Conservation (phyloP, 2,113 vertebrate species). For the Macroglossus sobrinus region DNA sequence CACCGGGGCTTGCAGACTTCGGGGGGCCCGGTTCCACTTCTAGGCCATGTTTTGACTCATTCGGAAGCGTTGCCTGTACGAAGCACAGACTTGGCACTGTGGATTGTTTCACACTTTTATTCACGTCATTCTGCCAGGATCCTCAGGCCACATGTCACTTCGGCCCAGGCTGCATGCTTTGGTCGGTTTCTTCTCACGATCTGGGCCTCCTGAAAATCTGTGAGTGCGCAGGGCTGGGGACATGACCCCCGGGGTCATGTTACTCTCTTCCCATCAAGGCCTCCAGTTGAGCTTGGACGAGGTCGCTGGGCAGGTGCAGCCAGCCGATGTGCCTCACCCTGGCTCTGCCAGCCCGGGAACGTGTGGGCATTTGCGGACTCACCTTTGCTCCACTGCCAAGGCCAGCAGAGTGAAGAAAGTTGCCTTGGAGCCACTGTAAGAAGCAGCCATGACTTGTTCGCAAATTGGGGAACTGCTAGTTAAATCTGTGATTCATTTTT, state of each 20-base stretch:
- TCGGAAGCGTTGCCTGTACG: neutral
- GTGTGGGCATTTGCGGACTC: neutral
- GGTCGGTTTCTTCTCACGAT: neutral
- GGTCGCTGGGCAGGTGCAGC: neutral
- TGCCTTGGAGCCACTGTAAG: neutral
- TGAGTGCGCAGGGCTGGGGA: fast-evolving
- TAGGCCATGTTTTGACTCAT: neutral
- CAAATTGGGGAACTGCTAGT: neutral
- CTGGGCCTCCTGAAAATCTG: neutral
- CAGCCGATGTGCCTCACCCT: fast-evolving
- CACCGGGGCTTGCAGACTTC: neutral
- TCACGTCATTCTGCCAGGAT: neutral
- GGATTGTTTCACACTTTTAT: neutral
- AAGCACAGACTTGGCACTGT: fast-evolving
- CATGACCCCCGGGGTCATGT: neutral
- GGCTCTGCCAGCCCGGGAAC: neutral
- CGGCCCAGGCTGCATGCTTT: neutral
- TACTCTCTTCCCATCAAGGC: neutral
- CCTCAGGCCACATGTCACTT: neutral
- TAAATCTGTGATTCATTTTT: neutral
- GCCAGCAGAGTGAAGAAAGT: neutral
- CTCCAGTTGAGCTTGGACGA: neutral
- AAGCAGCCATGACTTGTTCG: neutral
- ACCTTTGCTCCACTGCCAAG: neutral
- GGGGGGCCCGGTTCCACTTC: fast-evolving